These are phyloP conservation scores for Microcaecilia unicolor DNA, from an alignment of 2,797 vertebrate genomes.

Conservation along the genomic window DNA sequence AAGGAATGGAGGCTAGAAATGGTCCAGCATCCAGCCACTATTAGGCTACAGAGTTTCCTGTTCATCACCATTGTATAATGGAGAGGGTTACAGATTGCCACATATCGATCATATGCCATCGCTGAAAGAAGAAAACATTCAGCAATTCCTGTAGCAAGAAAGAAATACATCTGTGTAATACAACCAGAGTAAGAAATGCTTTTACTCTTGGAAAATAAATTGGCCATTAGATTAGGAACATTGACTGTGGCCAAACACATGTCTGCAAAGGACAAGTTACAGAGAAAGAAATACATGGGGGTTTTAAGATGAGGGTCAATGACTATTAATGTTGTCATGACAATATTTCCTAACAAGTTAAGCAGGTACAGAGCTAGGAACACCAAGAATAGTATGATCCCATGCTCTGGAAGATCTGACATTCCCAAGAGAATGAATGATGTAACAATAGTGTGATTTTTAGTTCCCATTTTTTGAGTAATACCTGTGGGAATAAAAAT, in stretches of 20 bases:
- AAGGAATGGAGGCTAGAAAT: slow-evolving; percentile 3
- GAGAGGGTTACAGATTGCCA: slow-evolving; percentile 2
- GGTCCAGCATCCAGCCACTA: slow-evolving; percentile 1
- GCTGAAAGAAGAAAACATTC: slow-evolving; percentile 1
- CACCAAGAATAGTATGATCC: background rate
- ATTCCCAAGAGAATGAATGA: slow-evolving; percentile 6
- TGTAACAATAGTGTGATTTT: background rate
- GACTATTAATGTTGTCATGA: slow-evolving; percentile 2
- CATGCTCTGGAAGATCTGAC: background rate
- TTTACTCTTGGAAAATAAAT: background rate
- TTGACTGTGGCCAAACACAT: background rate
- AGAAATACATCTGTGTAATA: slow-evolving; percentile 3
- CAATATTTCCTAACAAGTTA: background rate
- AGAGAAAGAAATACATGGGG: slow-evolving; percentile 3
- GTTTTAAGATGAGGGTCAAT: background rate
- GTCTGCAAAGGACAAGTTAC: slow-evolving; percentile 1
- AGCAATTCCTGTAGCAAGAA: slow-evolving; percentile 3
- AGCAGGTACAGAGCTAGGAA: slow-evolving; percentile 1
- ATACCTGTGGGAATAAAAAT: too few relatives aligned
- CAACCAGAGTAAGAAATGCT: slow-evolving; percentile 1
- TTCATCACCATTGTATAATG: slow-evolving; percentile 1
- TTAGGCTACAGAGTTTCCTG: background rate
- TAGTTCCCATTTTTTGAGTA: background rate
- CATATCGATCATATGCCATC: slow-evolving; percentile 3
- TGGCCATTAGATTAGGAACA: slow-evolving; percentile 1